A percentile compares a stretch with the other conserved stretches of the same genome.
These are phyloP conservation scores for Heliconius aoede DNA, from an alignment of 2,888 invertebrate genomes.

Conservation along the genomic window DNA sequence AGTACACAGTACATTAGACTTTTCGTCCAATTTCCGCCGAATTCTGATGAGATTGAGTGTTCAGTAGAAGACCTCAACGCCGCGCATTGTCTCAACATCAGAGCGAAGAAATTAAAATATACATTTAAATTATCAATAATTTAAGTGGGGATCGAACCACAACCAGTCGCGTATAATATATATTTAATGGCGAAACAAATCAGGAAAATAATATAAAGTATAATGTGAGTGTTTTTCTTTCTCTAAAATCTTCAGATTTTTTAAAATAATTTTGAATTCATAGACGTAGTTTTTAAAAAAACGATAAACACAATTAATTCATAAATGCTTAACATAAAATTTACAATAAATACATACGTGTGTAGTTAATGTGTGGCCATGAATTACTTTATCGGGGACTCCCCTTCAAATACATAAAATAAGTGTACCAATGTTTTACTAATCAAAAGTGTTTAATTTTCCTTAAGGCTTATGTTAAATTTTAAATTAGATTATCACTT, in stretches of 20 bases:
- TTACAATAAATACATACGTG: not conserved
- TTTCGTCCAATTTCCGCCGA: no score
- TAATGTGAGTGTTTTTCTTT: not conserved
- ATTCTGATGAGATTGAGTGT: no score
- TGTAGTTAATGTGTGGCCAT: slow-evolving; percentile 12
- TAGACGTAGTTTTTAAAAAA: not conserved
- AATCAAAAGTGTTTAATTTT: not conserved
- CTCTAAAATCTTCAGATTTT: not conserved
- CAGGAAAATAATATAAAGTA: not conserved
- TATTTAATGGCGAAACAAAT: no score
- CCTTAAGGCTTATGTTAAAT: not conserved
- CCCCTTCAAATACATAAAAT: slow-evolving; percentile 30
- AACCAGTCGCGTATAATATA: no score
- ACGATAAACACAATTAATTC: not conserved
- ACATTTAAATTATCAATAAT: no score
- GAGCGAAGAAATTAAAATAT: no score
- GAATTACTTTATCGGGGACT: slow-evolving; percentile 36
- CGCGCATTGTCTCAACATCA: no score
- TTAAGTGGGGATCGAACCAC: no score
- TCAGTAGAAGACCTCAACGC: no score
- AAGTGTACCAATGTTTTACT: slow-evolving; percentile 15
- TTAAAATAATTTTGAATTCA: not conserved
- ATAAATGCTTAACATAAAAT: slow-evolving; percentile 10
- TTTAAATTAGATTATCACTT: no score
- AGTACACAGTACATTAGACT: no score